phyloP scores from a whole-genome alignment of 1,140 invertebrate species.

The Hypothenemus hampei region DNA sequence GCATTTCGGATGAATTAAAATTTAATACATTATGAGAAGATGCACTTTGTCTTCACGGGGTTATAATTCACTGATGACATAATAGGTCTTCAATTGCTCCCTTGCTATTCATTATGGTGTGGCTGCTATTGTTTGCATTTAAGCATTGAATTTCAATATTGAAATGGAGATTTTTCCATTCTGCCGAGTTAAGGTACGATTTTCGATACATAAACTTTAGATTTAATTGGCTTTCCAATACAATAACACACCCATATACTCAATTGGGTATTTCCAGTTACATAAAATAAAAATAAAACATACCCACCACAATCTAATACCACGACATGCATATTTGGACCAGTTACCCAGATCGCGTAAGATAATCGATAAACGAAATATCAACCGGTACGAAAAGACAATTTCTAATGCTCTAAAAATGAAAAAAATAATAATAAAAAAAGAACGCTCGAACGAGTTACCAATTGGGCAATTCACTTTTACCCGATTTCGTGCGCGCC shows the following conservation, averaged over 20 bases:
- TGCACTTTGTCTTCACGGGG: background rate
- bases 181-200: too few relatives aligned
- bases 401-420: conserved; percentile 1
- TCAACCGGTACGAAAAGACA: background rate
- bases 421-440: background rate
- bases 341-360: conserved; percentile 1
- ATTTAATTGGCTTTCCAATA: too few relatives aligned
- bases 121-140: too few relatives aligned
- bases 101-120: too few relatives aligned
- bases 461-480: conserved; percentile 1
- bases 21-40: background rate
- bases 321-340: background rate
- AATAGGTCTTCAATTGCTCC: too few relatives aligned
- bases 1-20: background rate
- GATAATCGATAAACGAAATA: conserved; percentile 1
- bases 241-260: too few relatives aligned
- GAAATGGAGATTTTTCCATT: too few relatives aligned
- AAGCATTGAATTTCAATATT: too few relatives aligned
- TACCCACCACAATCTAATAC: conserved; percentile 1
- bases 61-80: background rate
- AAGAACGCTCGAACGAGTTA: too few relatives aligned
- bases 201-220: too few relatives aligned
- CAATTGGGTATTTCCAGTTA: too few relatives aligned
- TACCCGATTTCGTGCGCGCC: background rate
- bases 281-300: background rate